Base-by-base conservation (phyloP, 2,797 vertebrate genomes). In the Acrocephalus scirpaceus region DNA sequence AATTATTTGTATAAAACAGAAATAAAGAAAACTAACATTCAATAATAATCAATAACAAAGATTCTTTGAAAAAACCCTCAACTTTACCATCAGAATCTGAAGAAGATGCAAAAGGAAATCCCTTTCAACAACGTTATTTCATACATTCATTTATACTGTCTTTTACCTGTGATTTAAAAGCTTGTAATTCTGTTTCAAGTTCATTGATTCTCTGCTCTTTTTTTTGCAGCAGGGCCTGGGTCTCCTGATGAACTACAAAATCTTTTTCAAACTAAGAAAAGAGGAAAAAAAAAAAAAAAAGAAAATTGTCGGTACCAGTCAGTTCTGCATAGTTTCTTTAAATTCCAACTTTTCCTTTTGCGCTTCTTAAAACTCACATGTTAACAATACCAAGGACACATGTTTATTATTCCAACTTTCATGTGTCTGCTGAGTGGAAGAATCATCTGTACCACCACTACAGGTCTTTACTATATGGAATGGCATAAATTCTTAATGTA, bases 211-310 rank as follows among this genome's bases (percentile, higher is more conserved):
- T 98, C 95, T 99, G 98, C 88, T 99, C 99, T 93, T 96, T 98
- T 97, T 99, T 99, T 76, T 98, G 97, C 95, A 99, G 96, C 81
- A 99, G 98, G 71, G 98, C 98, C 94, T 99, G 98, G n/a, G 98
- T 98, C 97, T 99, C 99, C 96, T 99, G 99, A 95, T 99, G 98
- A 96, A 97, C 97, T 45, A 99, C 95, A 97, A 99, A 99, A 97
- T 99, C 99, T 96, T 99, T 99, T 92, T 99, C 99, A 97, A 99
- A 98, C 99, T 99, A 91, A 76, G 92, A 70, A 93, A 57, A 86
- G 85, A 89, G 91, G 42, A 7, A 7, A 44, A 76, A 29, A 57
- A 7, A 44, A 76, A 29, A 57, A 64, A 34, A 53, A 69, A 16
- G 5, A 34, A 53, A 86, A 62, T 17, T 51, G 10, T 54, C 70